These are phyloP conservation scores for Pammene fasciana DNA, from an alignment of 2,888 invertebrate species.

Conservation along the genomic window DNA sequence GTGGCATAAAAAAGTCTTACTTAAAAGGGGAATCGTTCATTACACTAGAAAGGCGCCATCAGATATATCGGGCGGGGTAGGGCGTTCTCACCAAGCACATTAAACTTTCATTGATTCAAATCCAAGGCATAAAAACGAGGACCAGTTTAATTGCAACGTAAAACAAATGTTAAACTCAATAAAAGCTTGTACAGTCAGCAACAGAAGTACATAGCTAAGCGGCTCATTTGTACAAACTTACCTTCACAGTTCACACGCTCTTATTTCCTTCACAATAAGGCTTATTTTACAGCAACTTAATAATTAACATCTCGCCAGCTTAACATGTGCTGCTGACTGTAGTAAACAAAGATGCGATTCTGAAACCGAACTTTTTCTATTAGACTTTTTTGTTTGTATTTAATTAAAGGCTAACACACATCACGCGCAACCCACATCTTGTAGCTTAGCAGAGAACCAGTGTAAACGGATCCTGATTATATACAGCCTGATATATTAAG, in stretches of 20 bases:
- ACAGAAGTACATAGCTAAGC: too few species aligned
- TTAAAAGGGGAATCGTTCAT: too few species aligned
- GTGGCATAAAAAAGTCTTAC: too few species aligned
- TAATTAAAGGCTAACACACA: conserved; percentile 11
- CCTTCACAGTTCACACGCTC: too few species aligned
- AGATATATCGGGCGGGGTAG: too few species aligned
- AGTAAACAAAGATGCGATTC: neutral
- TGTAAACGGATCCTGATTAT: neutral
- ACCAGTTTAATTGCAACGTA: neutral
- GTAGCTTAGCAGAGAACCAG: neutral
- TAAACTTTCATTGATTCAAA: neutral
- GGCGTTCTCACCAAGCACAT: neutral
- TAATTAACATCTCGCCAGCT: too few species aligned
- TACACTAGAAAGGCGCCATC: too few species aligned
- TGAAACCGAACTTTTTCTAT: conserved; percentile 11
- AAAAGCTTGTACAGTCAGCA: neutral
- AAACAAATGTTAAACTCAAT: conserved; percentile 6
- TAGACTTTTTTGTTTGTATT: conserved; percentile 14
- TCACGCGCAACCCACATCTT: conserved; percentile 8
- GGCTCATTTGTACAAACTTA: too few species aligned
- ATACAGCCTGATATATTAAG: neutral
- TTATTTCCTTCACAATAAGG: too few species aligned
- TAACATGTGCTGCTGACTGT: too few species aligned
- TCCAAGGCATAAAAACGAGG: neutral
- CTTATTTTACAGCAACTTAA: too few species aligned